A percentile compares a stretch with the other conserved stretches of the same genome.
phyloP scores from a whole-genome alignment of 2,113 vertebrate genomes.

The Meleagris gallopavo region DNA sequence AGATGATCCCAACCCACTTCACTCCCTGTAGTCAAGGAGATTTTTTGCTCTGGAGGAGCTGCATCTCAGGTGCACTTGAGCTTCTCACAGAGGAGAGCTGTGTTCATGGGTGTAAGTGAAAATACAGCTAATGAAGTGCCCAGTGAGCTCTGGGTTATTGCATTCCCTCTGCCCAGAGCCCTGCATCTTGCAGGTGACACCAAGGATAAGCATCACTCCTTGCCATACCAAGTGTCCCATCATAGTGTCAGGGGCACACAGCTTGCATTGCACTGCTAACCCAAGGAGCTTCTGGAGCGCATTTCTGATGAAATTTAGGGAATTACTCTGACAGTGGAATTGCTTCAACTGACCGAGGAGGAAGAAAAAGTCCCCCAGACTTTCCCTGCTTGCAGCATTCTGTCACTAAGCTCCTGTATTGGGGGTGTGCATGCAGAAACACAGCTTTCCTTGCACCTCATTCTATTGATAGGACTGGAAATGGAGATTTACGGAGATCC shows the following conservation, averaged over 20 bases:
- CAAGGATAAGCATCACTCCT: fast-evolving
- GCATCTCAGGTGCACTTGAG: slow-evolving; percentile 49
- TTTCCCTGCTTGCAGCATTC: not conserved
- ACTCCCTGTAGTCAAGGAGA: slow-evolving; percentile 40
- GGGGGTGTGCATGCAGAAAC: not conserved
- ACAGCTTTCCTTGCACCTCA: not conserved
- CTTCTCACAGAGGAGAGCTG: slow-evolving; percentile 13
- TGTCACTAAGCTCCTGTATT: not conserved
- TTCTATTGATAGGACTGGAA: not conserved
- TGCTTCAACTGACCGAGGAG: not conserved
- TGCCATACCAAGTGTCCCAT: not conserved
- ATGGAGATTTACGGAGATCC: not conserved
- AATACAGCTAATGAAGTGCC: not conserved
- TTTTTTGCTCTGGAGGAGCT: slow-evolving; percentile 25
- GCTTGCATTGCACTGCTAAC: not conserved
- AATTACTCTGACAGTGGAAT: slow-evolving; percentile 23
- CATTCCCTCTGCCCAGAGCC: not conserved
- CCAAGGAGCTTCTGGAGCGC: not conserved
- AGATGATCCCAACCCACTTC: slow-evolving; percentile 32
- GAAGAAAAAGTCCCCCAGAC: not conserved
- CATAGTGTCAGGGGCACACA: not conserved
- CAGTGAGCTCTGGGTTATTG: fast-evolving
- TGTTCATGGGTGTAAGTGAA: not conserved
- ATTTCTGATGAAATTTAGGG: not conserved
- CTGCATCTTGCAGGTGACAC: fast-evolving